Evolutionary conservation across 2,888 invertebrate genomes (phyloP), one percentile per base, ranked within the genome.

Genomic region (Rhaphigaster nebulosa): DNA sequence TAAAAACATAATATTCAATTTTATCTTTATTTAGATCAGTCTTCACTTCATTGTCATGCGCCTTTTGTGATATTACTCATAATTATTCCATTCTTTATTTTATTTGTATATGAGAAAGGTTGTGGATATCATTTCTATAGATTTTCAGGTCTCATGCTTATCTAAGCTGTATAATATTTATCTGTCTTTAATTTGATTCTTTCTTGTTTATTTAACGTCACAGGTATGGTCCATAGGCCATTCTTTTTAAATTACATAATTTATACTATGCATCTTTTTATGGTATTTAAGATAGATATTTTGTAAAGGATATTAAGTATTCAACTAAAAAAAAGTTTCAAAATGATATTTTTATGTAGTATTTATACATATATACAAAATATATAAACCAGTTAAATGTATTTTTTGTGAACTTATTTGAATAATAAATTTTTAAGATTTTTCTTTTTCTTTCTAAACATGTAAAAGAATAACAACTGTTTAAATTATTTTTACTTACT

Each of bases 1-100:
- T 93, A 18, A 92, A 93, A 91, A 90, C 91, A 3, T 93, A 91
- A 91, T 88, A 54, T 76, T 20, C 0, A 18, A 29, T 65, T 65
- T 65, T 29, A 65, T 38, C 34, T 20, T 76, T 38, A 20, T 15
- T 38, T 38, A 38, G 70, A 76, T 38, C 38, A 38, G 1, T 20
- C 29, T 23, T 76, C 70, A 76, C 34, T 76, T 76, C 34, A 76
- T 20, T 38, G 15, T 76, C 15, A 38, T 38, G 1, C 6, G 38
- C 8, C 34, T 38, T 76, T 76, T 76, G 70, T 76, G 70, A 76
- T 76, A 76, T 76, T 70, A 13, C 20, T 34, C 34, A 29, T 26
- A 26, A n/a, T 70, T 34, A 76, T 76, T 76, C 34, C 70, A 76
- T 38, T 76, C 34, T 5, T 76, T 76, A 38, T 76, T 76, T 76